These are phyloP conservation scores for Crotophaga sulcirostris DNA, from an alignment of 2,113 vertebrate genomes.

Conservation along the genomic window DNA sequence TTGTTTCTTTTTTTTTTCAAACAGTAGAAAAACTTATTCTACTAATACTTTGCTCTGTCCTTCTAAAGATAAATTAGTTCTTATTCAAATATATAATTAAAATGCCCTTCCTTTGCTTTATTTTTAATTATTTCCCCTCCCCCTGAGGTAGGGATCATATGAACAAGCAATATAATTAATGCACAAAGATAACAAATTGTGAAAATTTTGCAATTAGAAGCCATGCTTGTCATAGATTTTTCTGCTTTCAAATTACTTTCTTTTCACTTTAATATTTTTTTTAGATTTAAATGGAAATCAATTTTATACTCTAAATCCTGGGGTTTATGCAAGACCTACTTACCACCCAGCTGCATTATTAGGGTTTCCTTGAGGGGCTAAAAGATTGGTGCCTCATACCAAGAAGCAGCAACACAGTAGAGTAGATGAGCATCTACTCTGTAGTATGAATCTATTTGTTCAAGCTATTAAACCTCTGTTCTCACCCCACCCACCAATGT, in stretches of 20 bases:
- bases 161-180: not conserved
- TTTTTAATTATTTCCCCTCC: not conserved
- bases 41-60: not conserved
- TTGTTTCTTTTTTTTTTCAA: not conserved
- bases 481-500: rapidly evolving
- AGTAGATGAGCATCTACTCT: not conserved
- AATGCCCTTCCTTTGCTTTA: not conserved
- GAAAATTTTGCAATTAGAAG: not conserved
- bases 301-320: not conserved
- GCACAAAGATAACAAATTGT: not conserved
- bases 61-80: not conserved
- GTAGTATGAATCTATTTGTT: not conserved
- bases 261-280: not conserved
- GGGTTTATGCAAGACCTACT: not conserved
- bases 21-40: not conserved
- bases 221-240: not conserved
- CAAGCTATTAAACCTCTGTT: not conserved
- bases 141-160: not conserved
- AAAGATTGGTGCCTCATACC: not conserved
- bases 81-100: not conserved
- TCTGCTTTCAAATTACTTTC: not conserved
- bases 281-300: not conserved
- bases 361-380: not conserved
- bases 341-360: not conserved
- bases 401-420: not conserved